phyloP scores from a whole-genome alignment of 1,140 invertebrate species.

The Drosophila parabipectinata region DNA sequence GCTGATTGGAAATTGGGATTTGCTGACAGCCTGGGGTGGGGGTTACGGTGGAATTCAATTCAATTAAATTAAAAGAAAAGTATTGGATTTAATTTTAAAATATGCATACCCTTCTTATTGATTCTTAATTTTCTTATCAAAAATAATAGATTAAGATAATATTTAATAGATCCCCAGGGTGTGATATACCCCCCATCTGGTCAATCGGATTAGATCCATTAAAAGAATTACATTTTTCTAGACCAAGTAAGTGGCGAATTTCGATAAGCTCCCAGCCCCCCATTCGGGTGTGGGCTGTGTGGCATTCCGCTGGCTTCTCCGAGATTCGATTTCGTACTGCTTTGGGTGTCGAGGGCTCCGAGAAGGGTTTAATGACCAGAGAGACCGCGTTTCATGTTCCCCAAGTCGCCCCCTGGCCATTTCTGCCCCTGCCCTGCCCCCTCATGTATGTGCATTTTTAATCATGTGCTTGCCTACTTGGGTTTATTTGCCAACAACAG shows the following conservation, averaged over 20 bases:
- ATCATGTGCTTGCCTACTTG: slow-evolving; percentile 79
- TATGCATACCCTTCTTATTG: slow-evolving; percentile 9
- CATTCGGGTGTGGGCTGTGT: slow-evolving; percentile 15
- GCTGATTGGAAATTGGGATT: slow-evolving; percentile 45
- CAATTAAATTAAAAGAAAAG: slow-evolving; percentile 7
- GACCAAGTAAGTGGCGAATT: slow-evolving; percentile 46
- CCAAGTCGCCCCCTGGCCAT: background rate
- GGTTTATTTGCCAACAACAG: slow-evolving; percentile 49
- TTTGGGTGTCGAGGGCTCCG: slow-evolving; percentile 12
- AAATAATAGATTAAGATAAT: slow-evolving; percentile 9
- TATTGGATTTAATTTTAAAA: background rate
- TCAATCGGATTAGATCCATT: slow-evolving; percentile 30
- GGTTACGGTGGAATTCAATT: background rate
- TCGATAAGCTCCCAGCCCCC: slow-evolving; percentile 34
- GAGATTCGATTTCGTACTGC: slow-evolving; percentile 41
- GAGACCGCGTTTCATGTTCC: slow-evolving; percentile 38
- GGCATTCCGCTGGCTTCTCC: slow-evolving; percentile 44
- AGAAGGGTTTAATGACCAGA: slow-evolving; percentile 60
- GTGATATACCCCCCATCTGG: background rate
- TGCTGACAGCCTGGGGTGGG: slow-evolving; percentile 5
- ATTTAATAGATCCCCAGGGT: slow-evolving; percentile 15
- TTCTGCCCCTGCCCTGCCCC: background rate
- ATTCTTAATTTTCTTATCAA: background rate
- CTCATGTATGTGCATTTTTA: slow-evolving; percentile 66
- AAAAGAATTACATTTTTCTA: slow-evolving; percentile 44